A percentile compares a stretch with the other conserved stretches of the same genome.
Evolutionary conservation across 2,888 invertebrate genomes (phyloP).

Genomic region (Philhelius pedissequus): DNA sequence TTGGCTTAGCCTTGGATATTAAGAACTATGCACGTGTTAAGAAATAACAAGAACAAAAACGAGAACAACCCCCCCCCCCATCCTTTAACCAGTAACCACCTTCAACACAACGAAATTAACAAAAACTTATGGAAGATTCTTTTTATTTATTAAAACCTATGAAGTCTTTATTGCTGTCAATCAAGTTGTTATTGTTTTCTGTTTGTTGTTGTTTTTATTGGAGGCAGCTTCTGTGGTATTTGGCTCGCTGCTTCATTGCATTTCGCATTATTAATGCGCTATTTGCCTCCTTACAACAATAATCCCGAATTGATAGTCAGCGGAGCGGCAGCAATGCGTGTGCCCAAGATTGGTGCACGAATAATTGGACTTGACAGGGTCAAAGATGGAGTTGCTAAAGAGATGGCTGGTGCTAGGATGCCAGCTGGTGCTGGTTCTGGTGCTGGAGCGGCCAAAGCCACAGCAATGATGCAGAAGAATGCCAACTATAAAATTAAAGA

Average conservation of each 20-base stretch:
- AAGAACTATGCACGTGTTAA: neutral
- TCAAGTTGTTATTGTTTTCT: conserved; percentile 11
- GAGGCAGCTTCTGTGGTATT: neutral
- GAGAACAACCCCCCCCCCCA: neutral
- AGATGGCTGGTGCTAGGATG: conserved; percentile 24
- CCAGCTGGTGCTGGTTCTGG: no score
- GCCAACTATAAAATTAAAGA: conserved; percentile 79
- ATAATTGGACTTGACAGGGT: conserved; percentile 42
- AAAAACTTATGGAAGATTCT: neutral
- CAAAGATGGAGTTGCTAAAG: conserved; percentile 22
- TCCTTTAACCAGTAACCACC: no score
- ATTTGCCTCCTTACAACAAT: conserved; percentile 13
- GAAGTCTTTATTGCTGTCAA: conserved; percentile 51
- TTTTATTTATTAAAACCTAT: conserved; percentile 17
- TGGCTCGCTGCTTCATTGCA: neutral
- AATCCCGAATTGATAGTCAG: conserved; percentile 38
- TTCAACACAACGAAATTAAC: neutral
- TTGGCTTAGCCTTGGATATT: neutral
- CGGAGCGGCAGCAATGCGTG: conserved; percentile 37
- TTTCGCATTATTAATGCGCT: neutral
- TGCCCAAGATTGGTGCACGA: conserved; percentile 35
- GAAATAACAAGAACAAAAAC: neutral
- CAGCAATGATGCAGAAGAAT: conserved; percentile 76
- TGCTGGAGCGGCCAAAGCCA: conserved; percentile 46
- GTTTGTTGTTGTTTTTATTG: neutral